Evolutionary conservation across 2,797 vertebrate species (phyloP), one percentile per base, ranked within the genome.

Genomic region (Chelmon rostratus): DNA sequence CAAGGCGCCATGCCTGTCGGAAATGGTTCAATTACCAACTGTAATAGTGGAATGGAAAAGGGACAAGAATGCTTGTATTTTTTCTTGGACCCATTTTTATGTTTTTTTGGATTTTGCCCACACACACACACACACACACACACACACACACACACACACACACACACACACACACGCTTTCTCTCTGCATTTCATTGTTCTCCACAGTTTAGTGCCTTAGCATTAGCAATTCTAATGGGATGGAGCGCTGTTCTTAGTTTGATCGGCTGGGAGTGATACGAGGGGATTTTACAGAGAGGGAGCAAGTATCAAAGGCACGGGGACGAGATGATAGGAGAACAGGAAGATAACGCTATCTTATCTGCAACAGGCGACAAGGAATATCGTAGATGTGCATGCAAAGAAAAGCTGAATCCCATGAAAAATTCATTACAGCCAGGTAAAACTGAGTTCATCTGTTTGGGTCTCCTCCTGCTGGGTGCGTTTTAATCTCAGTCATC

Each of bases 171-270:
- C 57, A 54, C 40, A 33, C 42, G 46, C 38, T 64, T 21, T 58
- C 67, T 8, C 70, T 49, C 50, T n/a, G 46, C 52, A 52, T 82
- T 83, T 76, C 79, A 78, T 89, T 82, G 74, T 69, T 54, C 81
- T 71, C 44, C 67, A 75, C 68, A 78, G 79, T 87, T 91, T 84
- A 89, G 82, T 57, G 76, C 38, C 5, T 15, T 71, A 68, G 68
- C 78, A 93, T 93, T 93, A 90, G 91, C 92, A 93, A 89, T 89
- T 93, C 89, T 91, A 93, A 93, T 90, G 74, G 82, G 59, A 79
- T 40, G 70, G 71, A 84, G 91, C 49, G 28, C 73, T 77, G 87
- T 85, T 85, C 82, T 82, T 76, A 59, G 81, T 90, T 83, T 89
- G 89, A 93, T 88, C 64, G 70, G 49, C 62, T 25, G 68, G 72